These are phyloP conservation scores for Girardinus metallicus DNA, from an alignment of 2,797 vertebrate genomes.

Conservation along the genomic window DNA sequence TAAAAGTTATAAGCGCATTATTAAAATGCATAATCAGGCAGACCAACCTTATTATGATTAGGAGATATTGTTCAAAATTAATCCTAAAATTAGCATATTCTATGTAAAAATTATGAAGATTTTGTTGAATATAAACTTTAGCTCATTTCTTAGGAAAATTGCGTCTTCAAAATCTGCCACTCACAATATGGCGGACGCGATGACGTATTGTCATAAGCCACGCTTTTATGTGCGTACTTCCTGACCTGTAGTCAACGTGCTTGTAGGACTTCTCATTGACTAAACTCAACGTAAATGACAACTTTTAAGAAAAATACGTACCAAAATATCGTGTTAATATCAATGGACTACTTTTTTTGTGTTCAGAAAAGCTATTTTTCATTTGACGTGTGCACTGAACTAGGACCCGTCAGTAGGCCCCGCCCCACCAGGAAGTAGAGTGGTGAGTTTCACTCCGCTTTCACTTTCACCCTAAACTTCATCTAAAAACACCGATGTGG, in stretches of 20 bases:
- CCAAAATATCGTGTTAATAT: neutral
- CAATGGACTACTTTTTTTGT: neutral
- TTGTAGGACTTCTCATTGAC: neutral
- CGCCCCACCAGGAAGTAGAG: conserved; percentile 54
- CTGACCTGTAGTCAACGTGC: neutral
- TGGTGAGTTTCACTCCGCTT: conserved; percentile 21
- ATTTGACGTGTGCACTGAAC: neutral
- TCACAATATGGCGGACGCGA: neutral
- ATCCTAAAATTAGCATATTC: neutral
- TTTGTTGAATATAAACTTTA: neutral
- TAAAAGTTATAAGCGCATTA: too few species aligned
- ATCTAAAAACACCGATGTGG: neutral
- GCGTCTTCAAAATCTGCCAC: neutral
- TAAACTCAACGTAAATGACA: neutral
- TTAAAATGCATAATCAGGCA: too few species aligned
- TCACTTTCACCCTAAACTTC: conserved; percentile 35
- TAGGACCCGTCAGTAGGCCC: neutral
- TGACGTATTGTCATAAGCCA: neutral
- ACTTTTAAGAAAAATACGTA: neutral
- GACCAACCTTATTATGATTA: neutral
- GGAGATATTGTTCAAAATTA: neutral
- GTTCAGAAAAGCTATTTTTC: neutral
- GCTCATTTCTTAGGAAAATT: neutral
- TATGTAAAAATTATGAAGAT: neutral
- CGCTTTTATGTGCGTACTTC: neutral